These are phyloP conservation scores for Aldabrachelys gigantea DNA, from an alignment of 2,113 vertebrate genomes.

Conservation along the genomic window DNA sequence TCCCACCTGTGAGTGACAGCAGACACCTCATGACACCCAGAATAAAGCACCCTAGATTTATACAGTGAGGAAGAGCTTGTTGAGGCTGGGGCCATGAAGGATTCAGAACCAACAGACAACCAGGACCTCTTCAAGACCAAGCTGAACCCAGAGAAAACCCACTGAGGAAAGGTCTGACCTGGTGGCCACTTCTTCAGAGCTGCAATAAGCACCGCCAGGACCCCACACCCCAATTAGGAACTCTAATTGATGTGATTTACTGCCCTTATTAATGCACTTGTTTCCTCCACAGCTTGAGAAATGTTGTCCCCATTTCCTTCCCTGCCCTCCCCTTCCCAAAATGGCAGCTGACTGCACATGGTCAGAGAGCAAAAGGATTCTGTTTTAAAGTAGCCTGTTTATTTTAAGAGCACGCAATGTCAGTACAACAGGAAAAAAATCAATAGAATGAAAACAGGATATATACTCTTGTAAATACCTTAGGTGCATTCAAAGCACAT, in stretches of 20 bases:
- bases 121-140: neutral
- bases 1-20: neutral
- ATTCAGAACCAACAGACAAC: neutral
- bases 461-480: neutral
- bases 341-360: neutral
- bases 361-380: slow-evolving; percentile 3
- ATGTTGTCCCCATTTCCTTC: neutral
- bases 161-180: neutral
- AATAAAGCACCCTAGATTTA: neutral
- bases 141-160: neutral
- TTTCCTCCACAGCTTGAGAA: neutral
- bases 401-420: neutral
- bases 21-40: neutral
- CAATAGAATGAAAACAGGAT: neutral
- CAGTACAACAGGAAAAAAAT: neutral
- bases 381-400: neutral
- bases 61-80: neutral
- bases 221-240: neutral
- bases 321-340: neutral
- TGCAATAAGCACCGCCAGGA: too few species aligned
- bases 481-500: neutral
- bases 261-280: neutral
- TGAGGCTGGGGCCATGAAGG: neutral
- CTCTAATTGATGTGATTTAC: neutral
- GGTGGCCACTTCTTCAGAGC: too few species aligned